phyloP scores from a whole-genome alignment of 2,113 vertebrate genomes.

The Poeciliopsis retropinna region DNA sequence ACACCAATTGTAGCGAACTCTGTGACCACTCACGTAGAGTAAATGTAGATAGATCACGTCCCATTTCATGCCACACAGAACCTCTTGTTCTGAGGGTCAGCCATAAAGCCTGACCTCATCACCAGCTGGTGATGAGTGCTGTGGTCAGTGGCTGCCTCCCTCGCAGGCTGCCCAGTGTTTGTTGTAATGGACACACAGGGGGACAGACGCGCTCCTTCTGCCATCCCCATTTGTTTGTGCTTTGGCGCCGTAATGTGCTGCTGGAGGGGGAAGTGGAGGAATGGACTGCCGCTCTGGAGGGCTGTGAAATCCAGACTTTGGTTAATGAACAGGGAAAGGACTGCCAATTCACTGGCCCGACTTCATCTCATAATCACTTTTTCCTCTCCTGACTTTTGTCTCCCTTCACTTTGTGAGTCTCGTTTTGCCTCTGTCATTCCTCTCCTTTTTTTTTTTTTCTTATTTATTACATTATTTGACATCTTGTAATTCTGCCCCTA shows the following conservation, averaged over 20 bases:
- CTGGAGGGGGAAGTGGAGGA: slow-evolving; percentile 31
- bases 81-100: slow-evolving; percentile 63
- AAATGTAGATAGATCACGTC: slow-evolving; percentile 23
- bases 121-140: slow-evolving; percentile 51
- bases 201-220: slow-evolving; percentile 28
- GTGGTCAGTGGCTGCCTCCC: slow-evolving; percentile 27
- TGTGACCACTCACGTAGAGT: slow-evolving; percentile 26
- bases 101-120: slow-evolving; percentile 68
- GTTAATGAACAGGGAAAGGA: slow-evolving; percentile 66
- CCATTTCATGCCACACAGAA: slow-evolving; percentile 45
- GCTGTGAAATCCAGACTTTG: slow-evolving; percentile 64
- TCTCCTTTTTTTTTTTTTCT: slow-evolving; percentile 14
- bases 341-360: slow-evolving; percentile 67
- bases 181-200: slow-evolving; percentile 50
- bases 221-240: slow-evolving; percentile 54
- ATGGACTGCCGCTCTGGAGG: slow-evolving; percentile 34
- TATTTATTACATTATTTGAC: slow-evolving; percentile 10
- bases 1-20: slow-evolving; percentile 20
- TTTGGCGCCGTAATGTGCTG: slow-evolving; percentile 43
- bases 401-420: slow-evolving; percentile 31
- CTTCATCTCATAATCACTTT: slow-evolving; percentile 66
- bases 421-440: slow-evolving; percentile 19
- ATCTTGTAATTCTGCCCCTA: neutral
- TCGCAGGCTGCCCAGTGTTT: slow-evolving; percentile 46
- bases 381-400: slow-evolving; percentile 26